Evolutionary conservation across 2,888 invertebrate species (phyloP), one percentile per base, ranked within the genome.

Genomic region (Lepidochrysops patricia): DNA sequence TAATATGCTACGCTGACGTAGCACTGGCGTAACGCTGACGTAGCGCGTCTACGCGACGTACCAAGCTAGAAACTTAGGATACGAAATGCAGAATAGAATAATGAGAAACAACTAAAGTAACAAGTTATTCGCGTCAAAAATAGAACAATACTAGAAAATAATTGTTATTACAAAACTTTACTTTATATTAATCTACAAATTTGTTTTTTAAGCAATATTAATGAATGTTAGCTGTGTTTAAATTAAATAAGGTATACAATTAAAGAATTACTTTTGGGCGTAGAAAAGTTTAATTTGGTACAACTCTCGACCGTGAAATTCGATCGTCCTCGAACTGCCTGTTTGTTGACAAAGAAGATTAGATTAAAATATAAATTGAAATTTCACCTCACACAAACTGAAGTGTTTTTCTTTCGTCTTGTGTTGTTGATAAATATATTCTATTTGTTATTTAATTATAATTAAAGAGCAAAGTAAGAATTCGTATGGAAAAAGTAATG

Each of bases 271-370:
- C 57, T 6, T 12, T 19, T 12, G 48, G 57, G 23, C 7, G 27
- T 59, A 52, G 61, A 62, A 62, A 61, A 64, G 61, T 43, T 60
- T 64, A 59, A 64, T 64, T 64, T 61, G 37, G 57, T 57, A 34
- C 61, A 62, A 64, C 64, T 62, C 64, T 60, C 62, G 37, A 61
- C 61, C 64, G 62, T 64, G 59, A 62, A 64, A 62, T 64, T 64
- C 50, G 61, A 64, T 60, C 64, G 61, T 49, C 60, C 61, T 61
- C 62, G 61, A 62, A 64, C 62, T 62, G 60, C 62, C 61, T 62
- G 58, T 61, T 61, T 61, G 62, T 62, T 61, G 61, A 62, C 64
- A 61, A 61, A 62, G 54, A 49, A 64, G 61, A 64, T 64, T 60
- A 64, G 57, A 64, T 64, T 60, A 56, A 35, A 57, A 56, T 54